Conservation (phyloP, 2,888 invertebrate species). For the Rhaphigaster nebulosa region DNA sequence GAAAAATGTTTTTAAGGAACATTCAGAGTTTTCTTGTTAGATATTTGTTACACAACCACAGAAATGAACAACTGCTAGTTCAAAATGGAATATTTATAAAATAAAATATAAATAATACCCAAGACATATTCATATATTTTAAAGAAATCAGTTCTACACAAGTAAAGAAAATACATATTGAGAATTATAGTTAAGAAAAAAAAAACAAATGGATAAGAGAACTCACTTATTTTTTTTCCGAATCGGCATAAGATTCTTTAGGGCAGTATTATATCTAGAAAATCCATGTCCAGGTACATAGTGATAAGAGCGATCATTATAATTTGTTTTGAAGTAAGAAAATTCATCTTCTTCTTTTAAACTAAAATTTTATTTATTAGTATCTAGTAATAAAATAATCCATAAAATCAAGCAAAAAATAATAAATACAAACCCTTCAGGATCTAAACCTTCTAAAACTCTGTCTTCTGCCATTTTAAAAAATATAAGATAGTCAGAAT, state of each 20-base stretch:
- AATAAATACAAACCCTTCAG: constrained; percentile 24
- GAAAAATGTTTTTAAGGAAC: no score
- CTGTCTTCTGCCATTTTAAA: not conserved
- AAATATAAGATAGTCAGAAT: not conserved
- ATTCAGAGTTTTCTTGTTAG: no score
- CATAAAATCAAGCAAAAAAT: not conserved
- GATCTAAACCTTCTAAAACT: not conserved
- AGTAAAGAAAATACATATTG: no score
- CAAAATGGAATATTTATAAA: no score
- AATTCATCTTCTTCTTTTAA: not conserved
- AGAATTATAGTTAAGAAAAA: not conserved
- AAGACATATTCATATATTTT: no score
- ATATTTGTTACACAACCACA: no score
- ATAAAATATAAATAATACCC: no score
- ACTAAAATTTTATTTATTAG: constrained; percentile 2
- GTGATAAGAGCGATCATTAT: constrained; percentile 63
- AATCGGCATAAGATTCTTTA: constrained; percentile 67
- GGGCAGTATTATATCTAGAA: constrained; percentile 67
- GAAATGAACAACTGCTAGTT: no score
- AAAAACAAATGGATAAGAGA: not conserved
- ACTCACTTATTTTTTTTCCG: constrained; percentile 66
- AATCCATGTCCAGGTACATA: constrained; percentile 68
- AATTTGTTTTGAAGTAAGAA: not conserved
- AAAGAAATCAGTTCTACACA: no score
- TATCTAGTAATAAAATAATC: not conserved